Percentiles rank a stretch among this genome's conserved stretches.
Evolutionary conservation across 64 coral and sea anemone species (phyloP).

Genomic region (Astreopora myriophthalma): DNA sequence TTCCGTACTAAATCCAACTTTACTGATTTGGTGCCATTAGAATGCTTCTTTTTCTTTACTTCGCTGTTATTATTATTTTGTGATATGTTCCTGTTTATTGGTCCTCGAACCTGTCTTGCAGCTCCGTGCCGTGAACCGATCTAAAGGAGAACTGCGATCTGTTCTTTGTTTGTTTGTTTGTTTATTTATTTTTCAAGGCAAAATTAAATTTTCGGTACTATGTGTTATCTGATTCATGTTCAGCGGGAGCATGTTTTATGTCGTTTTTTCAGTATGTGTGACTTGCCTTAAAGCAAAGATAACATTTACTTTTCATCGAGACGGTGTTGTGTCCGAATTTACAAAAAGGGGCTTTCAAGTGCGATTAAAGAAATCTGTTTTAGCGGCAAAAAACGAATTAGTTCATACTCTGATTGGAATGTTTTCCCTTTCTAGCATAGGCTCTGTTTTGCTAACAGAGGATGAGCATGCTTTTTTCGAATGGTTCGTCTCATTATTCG

Average conservation of each 20-base stretch:
- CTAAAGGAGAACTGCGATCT: too few relatives aligned
- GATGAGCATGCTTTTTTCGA: background rate
- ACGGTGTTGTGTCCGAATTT: background rate
- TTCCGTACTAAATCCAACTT: too few relatives aligned
- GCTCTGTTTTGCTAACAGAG: background rate
- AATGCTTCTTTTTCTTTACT: too few relatives aligned
- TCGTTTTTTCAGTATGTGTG: background rate
- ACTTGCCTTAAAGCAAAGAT: constrained; percentile 2
- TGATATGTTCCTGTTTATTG: too few relatives aligned
- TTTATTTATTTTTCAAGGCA: too few relatives aligned
- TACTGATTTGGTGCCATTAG: too few relatives aligned
- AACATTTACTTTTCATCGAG: constrained; percentile 30
- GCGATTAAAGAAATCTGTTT: constrained; percentile 24
- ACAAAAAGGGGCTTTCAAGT: background rate
- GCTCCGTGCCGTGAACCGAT: too few relatives aligned
- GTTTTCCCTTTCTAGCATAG: background rate
- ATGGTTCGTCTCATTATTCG: background rate
- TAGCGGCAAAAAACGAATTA: background rate
- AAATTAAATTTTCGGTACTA: too few relatives aligned
- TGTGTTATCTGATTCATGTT: too few relatives aligned
- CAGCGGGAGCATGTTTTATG: constrained; percentile 16
- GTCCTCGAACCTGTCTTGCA: too few relatives aligned
- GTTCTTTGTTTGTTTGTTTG: too few relatives aligned
- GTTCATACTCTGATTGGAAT: background rate
- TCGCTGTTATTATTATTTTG: too few relatives aligned